A percentile compares a stretch with the other conserved stretches of the same genome.
These are phyloP conservation scores for Scolanthus callimorphus DNA, from an alignment of 92 coral and sea anemone genomes.

Conservation along the genomic window DNA sequence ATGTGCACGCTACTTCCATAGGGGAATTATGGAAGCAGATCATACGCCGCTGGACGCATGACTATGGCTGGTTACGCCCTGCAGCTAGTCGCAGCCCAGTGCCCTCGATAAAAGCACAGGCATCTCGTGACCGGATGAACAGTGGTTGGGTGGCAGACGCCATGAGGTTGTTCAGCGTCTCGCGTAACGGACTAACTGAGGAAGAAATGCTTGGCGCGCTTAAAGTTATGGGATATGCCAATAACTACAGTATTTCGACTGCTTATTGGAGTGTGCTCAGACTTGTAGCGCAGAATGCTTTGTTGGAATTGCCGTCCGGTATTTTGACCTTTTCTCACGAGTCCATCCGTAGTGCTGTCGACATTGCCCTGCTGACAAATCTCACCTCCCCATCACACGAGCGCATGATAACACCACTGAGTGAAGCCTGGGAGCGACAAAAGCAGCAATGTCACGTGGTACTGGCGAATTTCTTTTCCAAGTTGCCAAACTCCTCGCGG, in stretches of 20 bases:
- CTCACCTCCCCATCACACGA: constrained; percentile 95
- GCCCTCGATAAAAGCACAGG: constrained; percentile 77
- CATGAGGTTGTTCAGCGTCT: constrained; percentile 66
- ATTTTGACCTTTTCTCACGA: constrained; percentile 70
- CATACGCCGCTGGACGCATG: constrained; percentile 95
- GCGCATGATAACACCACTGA: constrained; percentile 73
- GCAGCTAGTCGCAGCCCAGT: constrained; percentile 74
- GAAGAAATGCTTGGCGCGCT: constrained; percentile 75
- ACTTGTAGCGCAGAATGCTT: constrained; percentile 67
- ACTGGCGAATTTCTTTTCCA: constrained; percentile 65
- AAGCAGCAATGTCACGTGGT: constrained; percentile 92
- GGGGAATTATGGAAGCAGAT: constrained; percentile 88
- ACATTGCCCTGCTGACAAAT: constrained; percentile 72
- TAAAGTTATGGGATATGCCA: constrained; percentile 77
- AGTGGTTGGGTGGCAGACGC: constrained; percentile 99
- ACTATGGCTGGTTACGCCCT: constrained; percentile 95
- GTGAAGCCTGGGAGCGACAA: constrained; percentile 94
- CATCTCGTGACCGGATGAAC: constrained; percentile 93
- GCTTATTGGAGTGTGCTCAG: constrained; percentile 85
- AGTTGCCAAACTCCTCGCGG: constrained; percentile 55
- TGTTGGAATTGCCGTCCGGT: constrained; percentile 71
- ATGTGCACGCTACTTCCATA: constrained; percentile 64
- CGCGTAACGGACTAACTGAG: constrained; percentile 88
- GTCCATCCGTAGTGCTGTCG: constrained; percentile 71
- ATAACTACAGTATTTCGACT: constrained; percentile 64